Percentiles rank a stretch among this genome's conserved stretches.
phyloP scores from a whole-genome alignment of 2,113 vertebrate species.

The Lamprotornis superbus region DNA sequence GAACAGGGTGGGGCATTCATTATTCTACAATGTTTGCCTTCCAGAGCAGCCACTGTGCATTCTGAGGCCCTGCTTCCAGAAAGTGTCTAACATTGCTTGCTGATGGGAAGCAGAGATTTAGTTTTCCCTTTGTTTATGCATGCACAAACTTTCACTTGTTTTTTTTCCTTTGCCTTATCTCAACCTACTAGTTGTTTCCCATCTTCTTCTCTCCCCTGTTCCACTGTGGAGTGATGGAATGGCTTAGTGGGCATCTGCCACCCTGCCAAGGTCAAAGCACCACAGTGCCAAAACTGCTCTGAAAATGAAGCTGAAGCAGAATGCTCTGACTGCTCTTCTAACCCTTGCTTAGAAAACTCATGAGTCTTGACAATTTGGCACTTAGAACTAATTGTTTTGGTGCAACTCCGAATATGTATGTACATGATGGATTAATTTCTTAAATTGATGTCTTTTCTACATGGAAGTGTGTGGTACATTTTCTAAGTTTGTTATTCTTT shows the following conservation, averaged over 20 bases:
- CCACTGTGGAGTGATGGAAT: too few relatives aligned
- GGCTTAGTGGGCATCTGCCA: background rate
- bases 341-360: background rate
- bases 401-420: background rate
- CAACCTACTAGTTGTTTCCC: background rate
- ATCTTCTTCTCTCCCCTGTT: background rate
- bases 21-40: too few relatives aligned
- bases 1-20: too few relatives aligned
- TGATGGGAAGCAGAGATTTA: background rate
- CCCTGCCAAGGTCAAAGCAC: background rate
- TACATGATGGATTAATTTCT: background rate
- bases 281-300: background rate
- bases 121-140: background rate
- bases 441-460: background rate
- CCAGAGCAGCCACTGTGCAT: too few relatives aligned
- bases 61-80: too few relatives aligned
- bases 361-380: background rate
- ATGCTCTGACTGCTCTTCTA: background rate
- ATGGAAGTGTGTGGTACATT: background rate
- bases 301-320: background rate
- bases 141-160: background rate
- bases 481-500: background rate
- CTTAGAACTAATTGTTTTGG: background rate
- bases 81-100: too few relatives aligned
- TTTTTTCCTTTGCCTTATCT: background rate